Conservation (phyloP, 2,113 vertebrate genomes). For the Nesogale talazaci region DNA sequence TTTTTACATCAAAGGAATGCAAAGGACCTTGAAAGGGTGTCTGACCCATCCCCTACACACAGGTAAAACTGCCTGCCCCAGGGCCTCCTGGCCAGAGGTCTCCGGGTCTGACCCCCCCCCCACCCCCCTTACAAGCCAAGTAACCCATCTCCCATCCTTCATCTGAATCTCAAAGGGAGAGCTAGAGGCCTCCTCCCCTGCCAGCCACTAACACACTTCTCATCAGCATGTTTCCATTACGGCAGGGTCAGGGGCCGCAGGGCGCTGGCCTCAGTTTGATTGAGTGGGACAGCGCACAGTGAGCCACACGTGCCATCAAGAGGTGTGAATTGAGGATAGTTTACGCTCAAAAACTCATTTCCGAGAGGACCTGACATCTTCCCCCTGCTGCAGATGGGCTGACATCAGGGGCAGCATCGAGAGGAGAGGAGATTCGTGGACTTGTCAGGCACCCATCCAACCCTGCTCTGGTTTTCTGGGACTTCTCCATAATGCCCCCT, state of each 20-base stretch:
- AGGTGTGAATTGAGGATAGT: slow-evolving; percentile 38
- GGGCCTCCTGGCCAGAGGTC: not conserved
- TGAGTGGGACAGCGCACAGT: slow-evolving; percentile 31
- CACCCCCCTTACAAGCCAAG: not conserved
- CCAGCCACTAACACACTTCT: slow-evolving; percentile 39
- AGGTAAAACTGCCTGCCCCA: not conserved
- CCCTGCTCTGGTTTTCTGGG: not conserved
- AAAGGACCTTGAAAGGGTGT: not conserved
- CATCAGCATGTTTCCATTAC: slow-evolving; percentile 25
- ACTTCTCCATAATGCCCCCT: not conserved
- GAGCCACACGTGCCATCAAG: slow-evolving; percentile 46
- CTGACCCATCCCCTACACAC: not conserved
- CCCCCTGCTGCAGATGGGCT: slow-evolving; percentile 14
- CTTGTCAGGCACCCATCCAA: slow-evolving; percentile 1
- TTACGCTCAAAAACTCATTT: slow-evolving; percentile 65
- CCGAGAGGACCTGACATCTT: slow-evolving; percentile 44
- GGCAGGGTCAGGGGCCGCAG: slow-evolving; percentile 60
- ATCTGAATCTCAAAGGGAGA: slow-evolving; percentile 23
- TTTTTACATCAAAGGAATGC: not conserved
- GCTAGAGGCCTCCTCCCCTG: not conserved
- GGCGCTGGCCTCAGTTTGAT: slow-evolving; percentile 20
- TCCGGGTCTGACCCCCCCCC: no score
- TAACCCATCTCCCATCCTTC: not conserved
- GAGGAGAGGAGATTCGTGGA: slow-evolving; percentile 42
- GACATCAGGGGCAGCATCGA: not conserved